Percentiles rank a stretch among this genome's conserved stretches.
These are phyloP conservation scores for Bufotes viridis DNA, from an alignment of 2,797 vertebrate genomes.

Conservation along the genomic window DNA sequence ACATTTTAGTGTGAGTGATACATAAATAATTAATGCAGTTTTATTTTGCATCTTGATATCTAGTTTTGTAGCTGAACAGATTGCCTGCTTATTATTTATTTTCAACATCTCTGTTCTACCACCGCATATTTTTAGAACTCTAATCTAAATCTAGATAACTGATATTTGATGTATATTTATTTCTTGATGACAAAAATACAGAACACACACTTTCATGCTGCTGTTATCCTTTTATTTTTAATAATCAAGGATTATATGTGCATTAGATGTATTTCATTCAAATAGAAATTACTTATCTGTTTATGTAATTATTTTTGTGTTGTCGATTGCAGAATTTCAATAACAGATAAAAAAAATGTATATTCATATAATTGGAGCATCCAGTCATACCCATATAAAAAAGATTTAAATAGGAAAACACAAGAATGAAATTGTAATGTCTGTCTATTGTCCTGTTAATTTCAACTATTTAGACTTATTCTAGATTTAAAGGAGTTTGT, in stretches of 20 bases:
- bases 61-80: conserved; percentile 46
- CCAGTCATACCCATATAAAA: not conserved
- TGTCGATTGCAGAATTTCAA: conserved; percentile 27
- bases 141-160: conserved; percentile 56
- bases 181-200: conserved; percentile 25
- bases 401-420: not conserved
- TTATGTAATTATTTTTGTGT: conserved; percentile 27
- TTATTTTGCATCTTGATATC: conserved; percentile 55
- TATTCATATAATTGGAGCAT: not conserved
- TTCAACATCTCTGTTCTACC: conserved; percentile 35
- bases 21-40: conserved; percentile 54
- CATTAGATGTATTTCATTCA: conserved; percentile 36
- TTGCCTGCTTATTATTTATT: conserved; percentile 56
- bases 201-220: not conserved
- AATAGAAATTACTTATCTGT: conserved; percentile 34
- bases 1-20: conserved; percentile 21
- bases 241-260: conserved; percentile 8
- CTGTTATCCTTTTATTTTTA: conserved; percentile 32
- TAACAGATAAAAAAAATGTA: not conserved
- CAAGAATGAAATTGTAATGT: not conserved
- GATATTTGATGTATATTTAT: conserved; percentile 52
- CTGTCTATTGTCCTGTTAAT: not conserved
- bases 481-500: too few species aligned
- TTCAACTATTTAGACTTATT: not conserved
- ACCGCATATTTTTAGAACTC: conserved; percentile 40